Base-by-base conservation (phyloP, 1,140 invertebrate genomes). In the Dreissena polymorpha region DNA sequence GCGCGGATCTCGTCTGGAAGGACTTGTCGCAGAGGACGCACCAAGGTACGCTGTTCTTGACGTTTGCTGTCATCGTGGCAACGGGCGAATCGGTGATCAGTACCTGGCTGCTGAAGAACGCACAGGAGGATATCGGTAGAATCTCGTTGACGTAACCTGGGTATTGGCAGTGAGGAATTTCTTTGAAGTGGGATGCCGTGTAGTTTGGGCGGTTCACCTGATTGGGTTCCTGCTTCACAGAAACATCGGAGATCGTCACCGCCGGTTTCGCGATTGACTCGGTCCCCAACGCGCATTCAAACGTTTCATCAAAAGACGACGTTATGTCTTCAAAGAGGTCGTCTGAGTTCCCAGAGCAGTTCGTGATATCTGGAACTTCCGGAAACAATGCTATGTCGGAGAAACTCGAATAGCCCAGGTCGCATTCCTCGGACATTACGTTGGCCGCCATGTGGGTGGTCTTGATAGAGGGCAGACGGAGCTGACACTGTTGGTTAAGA, bases 381-480 rank as follows among this genome's bases (percentile, higher is more conserved):
- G 69, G 63, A 1, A 82, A 55, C 10, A 23, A 10, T 5, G 71
- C 57, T 5, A 65, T 64, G 50, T 82, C 79, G 3, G 79, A 82
- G 49, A 82, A 82, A 57, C 79, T 82, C 29, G 29, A 82, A 64
- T 82, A 82, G 5, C 79, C 79, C 10, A 82, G 57, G 68, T 82
- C 79, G 18, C 12, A 18, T 57, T 82, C 79, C 25, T 82, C 79
- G 0, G 79, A 82, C 79, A 82, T 82, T n/a, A 82, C 79, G 49
- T 82, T 74, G 53, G 63, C 79, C 13, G 79, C 79, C 5, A 82
- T 63, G 57, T 82, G 71, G 1, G 79, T 51, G 3, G 70, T 74
- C 49, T 39, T 64, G 18, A 82, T 82, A 0, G 70, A 27, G 12
- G 79, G 79, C n/a, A 82, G 63, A 14, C 71, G 57, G 10, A 82